Evolutionary conservation across 1,140 invertebrate genomes (phyloP), one percentile per base, ranked within the genome.

Genomic region (Megalonaias nervosa): DNA sequence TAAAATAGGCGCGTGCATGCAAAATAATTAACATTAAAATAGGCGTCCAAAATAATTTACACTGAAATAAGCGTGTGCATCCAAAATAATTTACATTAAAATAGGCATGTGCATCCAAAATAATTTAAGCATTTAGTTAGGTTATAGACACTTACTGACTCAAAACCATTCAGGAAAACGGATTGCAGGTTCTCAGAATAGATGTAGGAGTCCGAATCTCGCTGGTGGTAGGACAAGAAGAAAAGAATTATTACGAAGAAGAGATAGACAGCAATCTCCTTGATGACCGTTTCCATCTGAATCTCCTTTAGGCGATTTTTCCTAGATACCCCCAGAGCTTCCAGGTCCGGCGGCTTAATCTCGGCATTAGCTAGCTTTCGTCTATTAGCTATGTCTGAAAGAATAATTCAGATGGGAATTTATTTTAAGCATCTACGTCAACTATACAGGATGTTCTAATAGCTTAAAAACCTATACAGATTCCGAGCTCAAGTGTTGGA

Each of bases 211-310:
- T 81, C 77, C 0, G 82, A 85, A 69, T 89, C 87, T 55, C 90
- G 76, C 64, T 89, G 81, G 75, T 91, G 89, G 72, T 91, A 90
- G 19, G 89, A 90, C 12, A 91, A 73, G 82, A 91, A 91, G 82
- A 91, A 90, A 16, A 91, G 80, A 71, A 91, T 80, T 5, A 90
- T 72, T 12, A 90, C 83, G 78, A 90, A 91, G 67, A 90, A 83
- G 12, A 86, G 73, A 79, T 91, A 91, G 13, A 89, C 82, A 0
- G 86, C 71, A 26, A 92, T 91, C 77, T 92, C 92, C 79, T 91
- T 91, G 2, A 93, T 71, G 26, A 93, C 89, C 11, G 84, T 85
- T 73, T 90, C 90, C 91, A 92, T 92, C 80, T 92, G 87, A 11
- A 92, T 84, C 77, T 92, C 92, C 77, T 91, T 92, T 71, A 92